Evolutionary conservation across 1,140 invertebrate genomes (phyloP).

Genomic region (Cydia pomonella): DNA sequence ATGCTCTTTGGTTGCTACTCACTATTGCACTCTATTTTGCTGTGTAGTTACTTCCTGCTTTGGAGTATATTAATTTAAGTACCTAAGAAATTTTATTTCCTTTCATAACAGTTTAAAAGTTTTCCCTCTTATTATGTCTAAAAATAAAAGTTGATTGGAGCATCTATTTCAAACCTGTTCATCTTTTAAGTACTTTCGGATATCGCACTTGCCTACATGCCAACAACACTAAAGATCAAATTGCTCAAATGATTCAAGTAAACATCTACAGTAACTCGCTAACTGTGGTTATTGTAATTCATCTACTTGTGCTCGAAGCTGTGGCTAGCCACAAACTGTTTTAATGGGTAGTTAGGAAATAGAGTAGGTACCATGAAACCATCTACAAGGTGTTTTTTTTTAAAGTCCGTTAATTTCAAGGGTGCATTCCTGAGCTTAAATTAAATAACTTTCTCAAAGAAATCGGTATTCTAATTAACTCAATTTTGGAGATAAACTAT

Average conservation of each 20-base stretch:
- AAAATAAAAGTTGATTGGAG: background rate
- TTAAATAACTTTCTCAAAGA: too few relatives aligned
- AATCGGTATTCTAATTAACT: too few relatives aligned
- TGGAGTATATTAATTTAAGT: too few relatives aligned
- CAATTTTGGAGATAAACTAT: too few relatives aligned
- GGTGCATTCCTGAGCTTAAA: too few relatives aligned
- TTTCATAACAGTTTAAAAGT: background rate
- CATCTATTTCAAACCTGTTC: background rate
- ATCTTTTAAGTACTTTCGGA: background rate
- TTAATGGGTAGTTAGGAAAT: background rate
- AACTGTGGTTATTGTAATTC: slow-evolving; percentile 9
- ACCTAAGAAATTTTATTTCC: background rate
- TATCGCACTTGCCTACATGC: slow-evolving; percentile 11
- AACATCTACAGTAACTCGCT: background rate
- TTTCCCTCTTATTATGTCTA: background rate
- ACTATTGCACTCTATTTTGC: too few relatives aligned
- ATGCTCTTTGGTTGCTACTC: too few relatives aligned
- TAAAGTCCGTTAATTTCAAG: too few relatives aligned
- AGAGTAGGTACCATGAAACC: too few relatives aligned
- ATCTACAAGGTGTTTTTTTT: too few relatives aligned
- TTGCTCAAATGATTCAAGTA: slow-evolving; percentile 26
- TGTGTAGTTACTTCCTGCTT: too few relatives aligned
- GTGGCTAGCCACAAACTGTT: background rate
- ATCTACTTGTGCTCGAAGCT: background rate
- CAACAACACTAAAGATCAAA: background rate